Percentiles rank a stretch among this genome's conserved stretches.
phyloP scores from a whole-genome alignment of 2,797 vertebrate genomes.

The Cuniculus paca region DNA sequence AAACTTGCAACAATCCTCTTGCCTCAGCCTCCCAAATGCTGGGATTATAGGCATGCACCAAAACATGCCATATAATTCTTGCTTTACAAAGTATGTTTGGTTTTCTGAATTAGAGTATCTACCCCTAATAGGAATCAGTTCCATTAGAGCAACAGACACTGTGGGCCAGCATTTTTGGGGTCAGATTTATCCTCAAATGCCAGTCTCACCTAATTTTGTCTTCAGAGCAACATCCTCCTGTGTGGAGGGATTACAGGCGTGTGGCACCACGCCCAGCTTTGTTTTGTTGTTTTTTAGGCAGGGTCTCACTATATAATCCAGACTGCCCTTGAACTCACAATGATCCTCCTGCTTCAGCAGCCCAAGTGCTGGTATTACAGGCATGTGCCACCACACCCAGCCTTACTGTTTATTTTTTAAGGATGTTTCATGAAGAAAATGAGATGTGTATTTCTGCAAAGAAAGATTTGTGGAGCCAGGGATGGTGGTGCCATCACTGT shows the following conservation, averaged over 20 bases:
- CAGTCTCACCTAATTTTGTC: neutral
- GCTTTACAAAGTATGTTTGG: neutral
- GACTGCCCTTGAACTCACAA: too few relatives aligned
- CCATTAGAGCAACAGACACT: rapidly evolving
- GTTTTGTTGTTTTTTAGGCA: neutral
- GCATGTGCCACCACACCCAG: too few relatives aligned
- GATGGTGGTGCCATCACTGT: neutral
- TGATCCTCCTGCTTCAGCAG: too few relatives aligned
- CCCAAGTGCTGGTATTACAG: too few relatives aligned
- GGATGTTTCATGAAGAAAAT: neutral
- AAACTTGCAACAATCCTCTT: neutral
- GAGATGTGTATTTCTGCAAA: neutral
- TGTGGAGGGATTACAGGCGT: too few relatives aligned
- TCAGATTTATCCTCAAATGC: neutral
- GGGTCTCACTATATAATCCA: neutral
- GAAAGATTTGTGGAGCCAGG: neutral
- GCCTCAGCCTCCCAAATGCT: neutral
- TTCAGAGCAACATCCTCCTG: too few relatives aligned
- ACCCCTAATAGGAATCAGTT: neutral
- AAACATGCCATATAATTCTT: neutral
- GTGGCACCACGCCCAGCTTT: too few relatives aligned
- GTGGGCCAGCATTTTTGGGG: neutral
- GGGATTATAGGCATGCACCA: neutral
- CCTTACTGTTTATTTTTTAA: neutral
- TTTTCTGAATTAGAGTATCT: slow-evolving; percentile 31